phyloP scores from a whole-genome alignment of 2,888 invertebrate species.

The Tenodera sinensis region DNA sequence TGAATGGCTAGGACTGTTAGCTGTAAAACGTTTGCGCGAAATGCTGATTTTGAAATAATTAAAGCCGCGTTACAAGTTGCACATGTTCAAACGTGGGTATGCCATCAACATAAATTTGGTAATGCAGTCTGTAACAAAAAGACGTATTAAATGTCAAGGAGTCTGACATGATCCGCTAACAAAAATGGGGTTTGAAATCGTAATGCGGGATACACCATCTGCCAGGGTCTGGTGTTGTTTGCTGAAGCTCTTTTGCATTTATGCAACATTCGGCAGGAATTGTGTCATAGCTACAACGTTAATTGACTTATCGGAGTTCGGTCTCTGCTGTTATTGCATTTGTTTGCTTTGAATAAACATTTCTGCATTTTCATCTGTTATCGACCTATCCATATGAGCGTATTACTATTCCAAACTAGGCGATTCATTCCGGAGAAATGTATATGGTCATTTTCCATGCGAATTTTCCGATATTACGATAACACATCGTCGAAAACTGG shows the following conservation, averaged over 20 bases:
- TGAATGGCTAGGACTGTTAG: no score
- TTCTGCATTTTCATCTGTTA: not conserved
- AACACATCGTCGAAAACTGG: no score
- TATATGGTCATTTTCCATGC: no score
- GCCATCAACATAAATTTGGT: not conserved
- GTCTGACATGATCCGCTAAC: not conserved
- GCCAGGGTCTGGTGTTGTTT: not conserved
- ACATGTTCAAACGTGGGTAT: not conserved
- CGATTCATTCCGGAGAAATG: no score
- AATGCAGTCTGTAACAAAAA: not conserved
- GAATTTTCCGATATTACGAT: no score
- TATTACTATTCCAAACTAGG: not conserved
- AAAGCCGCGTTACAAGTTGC: not conserved
- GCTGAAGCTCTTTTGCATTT: not conserved
- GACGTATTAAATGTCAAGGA: not conserved
- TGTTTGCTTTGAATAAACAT: not conserved
- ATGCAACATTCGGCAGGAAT: not conserved
- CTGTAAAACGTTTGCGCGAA: not conserved
- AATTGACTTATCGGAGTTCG: not conserved
- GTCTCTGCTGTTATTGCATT: not conserved
- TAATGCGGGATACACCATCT: not conserved
- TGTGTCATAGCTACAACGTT: not conserved
- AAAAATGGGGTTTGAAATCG: not conserved
- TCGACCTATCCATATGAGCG: not conserved
- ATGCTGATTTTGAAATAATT: not conserved